Conservation (phyloP, 2,888 invertebrate species). For the Busseola fusca region DNA sequence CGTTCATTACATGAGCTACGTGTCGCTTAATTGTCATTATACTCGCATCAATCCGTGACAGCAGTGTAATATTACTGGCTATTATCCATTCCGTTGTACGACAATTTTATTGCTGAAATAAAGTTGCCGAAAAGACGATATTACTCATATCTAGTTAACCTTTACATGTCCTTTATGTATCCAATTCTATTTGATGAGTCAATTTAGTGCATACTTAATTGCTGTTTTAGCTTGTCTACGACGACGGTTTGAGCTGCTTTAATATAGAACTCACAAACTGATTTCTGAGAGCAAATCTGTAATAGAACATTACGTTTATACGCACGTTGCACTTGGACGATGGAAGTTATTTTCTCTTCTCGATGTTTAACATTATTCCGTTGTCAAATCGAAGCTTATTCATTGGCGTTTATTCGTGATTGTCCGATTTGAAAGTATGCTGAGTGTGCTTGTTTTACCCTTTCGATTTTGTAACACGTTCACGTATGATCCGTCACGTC, state of each 20-base stretch:
- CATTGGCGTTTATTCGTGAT: slow-evolving; percentile 37
- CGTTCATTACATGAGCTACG: slow-evolving; percentile 67
- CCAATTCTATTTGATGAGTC: slow-evolving; percentile 36
- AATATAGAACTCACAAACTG: background rate
- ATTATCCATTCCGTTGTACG: background rate
- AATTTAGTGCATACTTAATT: slow-evolving; percentile 1
- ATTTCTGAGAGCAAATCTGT: slow-evolving; percentile 9
- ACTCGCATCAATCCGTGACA: slow-evolving; percentile 58
- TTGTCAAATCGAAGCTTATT: slow-evolving; percentile 43
- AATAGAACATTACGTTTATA: slow-evolving; percentile 8
- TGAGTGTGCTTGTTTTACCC: slow-evolving; percentile 39
- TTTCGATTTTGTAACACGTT: slow-evolving; percentile 52
- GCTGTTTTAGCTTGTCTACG: slow-evolving; percentile 4
- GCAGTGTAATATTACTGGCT: slow-evolving; percentile 31
- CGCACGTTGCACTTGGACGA: slow-evolving; percentile 37
- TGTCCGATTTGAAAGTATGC: slow-evolving; percentile 56
- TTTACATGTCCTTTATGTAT: slow-evolving; percentile 35
- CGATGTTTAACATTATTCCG: slow-evolving; percentile 52
- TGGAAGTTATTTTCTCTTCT: slow-evolving; percentile 59
- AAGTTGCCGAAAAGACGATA: slow-evolving; percentile 19
- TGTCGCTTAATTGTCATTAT: slow-evolving; percentile 60
- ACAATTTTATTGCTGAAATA: slow-evolving; percentile 10
- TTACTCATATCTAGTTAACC: slow-evolving; percentile 46
- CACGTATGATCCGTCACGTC: slow-evolving; percentile 46
- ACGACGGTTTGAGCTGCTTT: background rate